Evolutionary conservation across 2,888 invertebrate species (phyloP), one percentile per base, ranked within the genome.

Genomic region (Beris morrisii): DNA sequence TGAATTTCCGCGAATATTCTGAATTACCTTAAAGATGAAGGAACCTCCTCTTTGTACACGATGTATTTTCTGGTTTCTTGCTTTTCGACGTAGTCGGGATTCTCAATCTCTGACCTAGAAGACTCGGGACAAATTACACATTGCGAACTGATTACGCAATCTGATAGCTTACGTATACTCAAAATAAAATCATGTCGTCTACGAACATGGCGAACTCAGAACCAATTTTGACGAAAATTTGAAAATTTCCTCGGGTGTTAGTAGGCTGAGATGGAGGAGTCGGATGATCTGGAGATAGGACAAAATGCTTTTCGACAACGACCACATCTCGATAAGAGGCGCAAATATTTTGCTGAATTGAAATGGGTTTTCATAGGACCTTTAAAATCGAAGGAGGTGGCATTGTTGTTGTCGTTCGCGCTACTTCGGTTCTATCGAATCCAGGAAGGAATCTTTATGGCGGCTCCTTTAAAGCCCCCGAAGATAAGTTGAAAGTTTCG

Each of bases 81-180:
- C 38, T 38, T 3, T 38, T 38, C 9, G 7, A 7, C 38, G 3
- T 22, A 22, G 30, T 59, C 48, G 32, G 28, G 11, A 48, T 31
- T 59, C 46, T 59, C 30, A 46, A 59, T 59, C 48, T 59, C 48
- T 59, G 32, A 59, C 58, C 58, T 31, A 59, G 22, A 59, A 59
- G 31, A 59, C 58, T 45, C 46, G 58, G 58, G 13, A n/a, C n/a
- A 48, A 5, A 48, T 59, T 46, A 48, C 22, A 59, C 13, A 59
- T 31, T 11, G 28, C n/a, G 46, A 7, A 30, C 30, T n/a, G 58
- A 31, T 48, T 59, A 59, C 58, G 30, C 22, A 46, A 46, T 48
- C 58, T 45, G 48, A 2, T 48, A 46, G 48, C 58, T 59, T 22
- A 22, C 30, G 13, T 48, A 48, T 46, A 22, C 22, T 46, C 58